phyloP scores from a whole-genome alignment of 2,888 invertebrate species.

The Tortrix viridana region DNA sequence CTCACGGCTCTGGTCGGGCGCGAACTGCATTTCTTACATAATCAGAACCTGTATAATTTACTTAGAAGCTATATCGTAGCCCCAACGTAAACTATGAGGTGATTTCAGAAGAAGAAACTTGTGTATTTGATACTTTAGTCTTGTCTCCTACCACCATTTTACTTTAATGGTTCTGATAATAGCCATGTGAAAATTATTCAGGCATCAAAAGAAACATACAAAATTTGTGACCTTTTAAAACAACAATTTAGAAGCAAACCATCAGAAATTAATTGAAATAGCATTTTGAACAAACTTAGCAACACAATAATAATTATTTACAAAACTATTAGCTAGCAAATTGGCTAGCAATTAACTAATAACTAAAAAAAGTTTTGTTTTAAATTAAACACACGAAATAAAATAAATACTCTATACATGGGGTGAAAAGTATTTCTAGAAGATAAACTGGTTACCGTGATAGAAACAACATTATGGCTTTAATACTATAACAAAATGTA shows the following conservation, averaged over 20 bases:
- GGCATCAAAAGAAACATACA: conserved; percentile 43
- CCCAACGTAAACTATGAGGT: conserved; percentile 84
- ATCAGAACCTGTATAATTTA: conserved; percentile 85
- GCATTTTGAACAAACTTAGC: conserved; percentile 80
- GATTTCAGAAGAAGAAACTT: conserved; percentile 83
- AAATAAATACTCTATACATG: conserved; percentile 81
- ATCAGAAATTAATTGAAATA: conserved; percentile 59
- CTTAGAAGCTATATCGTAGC: conserved; percentile 61
- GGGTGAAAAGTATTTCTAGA: conserved; percentile 56
- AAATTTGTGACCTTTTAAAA: conserved; percentile 71
- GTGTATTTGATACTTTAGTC: conserved; percentile 67
- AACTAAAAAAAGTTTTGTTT: conserved; percentile 59
- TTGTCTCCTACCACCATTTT: conserved; percentile 78
- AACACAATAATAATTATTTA: conserved; percentile 71
- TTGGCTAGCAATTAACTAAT: conserved; percentile 75
- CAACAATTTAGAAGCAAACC: conserved; percentile 47
- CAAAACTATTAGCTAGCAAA: conserved; percentile 75
- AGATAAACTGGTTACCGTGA: conserved; percentile 62
- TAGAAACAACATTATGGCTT: conserved; percentile 74
- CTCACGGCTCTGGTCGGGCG: conserved; percentile 21
- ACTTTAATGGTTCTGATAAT: conserved; percentile 74
- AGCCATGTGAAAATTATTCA: conserved; percentile 52
- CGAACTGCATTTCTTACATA: conserved; percentile 72
- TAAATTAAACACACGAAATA: conserved; percentile 69
- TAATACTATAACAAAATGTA: conserved; percentile 53